Percentiles rank a stretch among this genome's conserved stretches.
These are phyloP conservation scores for Macaria liturata DNA, from an alignment of 2,888 invertebrate genomes.

Conservation along the genomic window DNA sequence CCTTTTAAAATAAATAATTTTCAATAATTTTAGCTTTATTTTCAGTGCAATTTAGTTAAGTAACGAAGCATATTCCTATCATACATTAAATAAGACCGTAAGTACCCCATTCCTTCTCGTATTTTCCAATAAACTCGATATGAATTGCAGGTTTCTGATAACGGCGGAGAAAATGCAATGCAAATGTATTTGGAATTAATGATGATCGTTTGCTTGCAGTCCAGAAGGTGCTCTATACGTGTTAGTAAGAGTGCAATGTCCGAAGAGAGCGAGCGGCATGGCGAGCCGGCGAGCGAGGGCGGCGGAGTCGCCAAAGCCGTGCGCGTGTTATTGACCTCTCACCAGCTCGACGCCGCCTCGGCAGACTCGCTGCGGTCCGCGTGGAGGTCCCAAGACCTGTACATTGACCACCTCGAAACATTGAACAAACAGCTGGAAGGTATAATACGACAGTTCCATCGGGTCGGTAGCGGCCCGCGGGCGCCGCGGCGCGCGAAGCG, in stretches of 20 bases:
- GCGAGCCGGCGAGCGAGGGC: constrained; percentile 72
- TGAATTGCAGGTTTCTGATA: constrained; percentile 61
- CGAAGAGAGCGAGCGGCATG: constrained; percentile 78
- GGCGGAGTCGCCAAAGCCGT: constrained; percentile 80
- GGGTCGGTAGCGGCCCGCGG: constrained; percentile 76
- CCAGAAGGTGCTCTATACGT: constrained; percentile 66
- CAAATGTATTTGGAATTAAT: constrained; percentile 54
- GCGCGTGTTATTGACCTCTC: constrained; percentile 85
- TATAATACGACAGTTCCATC: constrained; percentile 82
- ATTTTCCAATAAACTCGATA: constrained; percentile 19
- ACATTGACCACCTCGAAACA: constrained; percentile 89
- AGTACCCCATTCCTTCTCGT: constrained; percentile 32
- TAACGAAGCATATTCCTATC: constrained; percentile 20
- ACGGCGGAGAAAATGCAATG: constrained; percentile 62
- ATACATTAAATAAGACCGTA: constrained; percentile 33
- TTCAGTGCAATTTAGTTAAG: constrained; percentile 24
- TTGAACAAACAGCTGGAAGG: constrained; percentile 91
- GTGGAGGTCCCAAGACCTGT: constrained; percentile 90
- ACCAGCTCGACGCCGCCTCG: constrained; percentile 85
- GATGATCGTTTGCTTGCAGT: constrained; percentile 73
- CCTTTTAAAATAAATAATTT: constrained; percentile 50
- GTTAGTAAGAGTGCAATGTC: constrained; percentile 80
- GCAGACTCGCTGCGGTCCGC: constrained; percentile 86
- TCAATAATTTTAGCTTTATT: constrained; percentile 42
- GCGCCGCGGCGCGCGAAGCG: constrained; percentile 71